phyloP scores from a whole-genome alignment of 1,140 invertebrate genomes.

The Papilio glaucus region DNA sequence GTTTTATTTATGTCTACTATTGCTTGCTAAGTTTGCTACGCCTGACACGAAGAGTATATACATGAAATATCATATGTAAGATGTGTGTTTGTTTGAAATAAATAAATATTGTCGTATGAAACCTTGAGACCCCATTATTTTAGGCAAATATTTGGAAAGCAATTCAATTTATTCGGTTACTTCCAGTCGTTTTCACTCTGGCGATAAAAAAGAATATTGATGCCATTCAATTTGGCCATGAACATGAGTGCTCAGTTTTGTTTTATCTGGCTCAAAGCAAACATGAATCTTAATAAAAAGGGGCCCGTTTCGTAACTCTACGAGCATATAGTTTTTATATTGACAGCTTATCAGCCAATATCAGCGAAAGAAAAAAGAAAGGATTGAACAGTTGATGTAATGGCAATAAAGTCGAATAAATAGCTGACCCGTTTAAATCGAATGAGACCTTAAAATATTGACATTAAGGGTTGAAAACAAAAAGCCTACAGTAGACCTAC shows the following conservation, averaged over 20 bases:
- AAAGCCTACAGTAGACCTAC: no score
- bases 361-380: neutral
- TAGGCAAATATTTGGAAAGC: neutral
- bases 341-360: neutral
- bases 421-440: no score
- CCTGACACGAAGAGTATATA: no score
- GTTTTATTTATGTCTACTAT: no score
- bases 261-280: conserved; percentile 14
- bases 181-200: neutral
- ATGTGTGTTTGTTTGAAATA: neutral
- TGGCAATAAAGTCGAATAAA: no score
- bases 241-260: conserved; percentile 12
- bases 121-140: neutral
- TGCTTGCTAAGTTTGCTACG: neutral
- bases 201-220: conserved; percentile 19
- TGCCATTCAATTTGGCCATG: conserved; percentile 4
- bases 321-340: no score
- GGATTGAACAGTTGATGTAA: no score
- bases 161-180: conserved; percentile 1
- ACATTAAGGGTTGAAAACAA: no score
- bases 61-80: neutral
- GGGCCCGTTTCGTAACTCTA: no score
- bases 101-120: neutral
- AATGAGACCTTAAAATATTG: no score
- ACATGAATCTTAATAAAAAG: conserved; percentile 22